Conservation (phyloP, 1,140 invertebrate species). For the Lasaia peninsularis region DNA sequence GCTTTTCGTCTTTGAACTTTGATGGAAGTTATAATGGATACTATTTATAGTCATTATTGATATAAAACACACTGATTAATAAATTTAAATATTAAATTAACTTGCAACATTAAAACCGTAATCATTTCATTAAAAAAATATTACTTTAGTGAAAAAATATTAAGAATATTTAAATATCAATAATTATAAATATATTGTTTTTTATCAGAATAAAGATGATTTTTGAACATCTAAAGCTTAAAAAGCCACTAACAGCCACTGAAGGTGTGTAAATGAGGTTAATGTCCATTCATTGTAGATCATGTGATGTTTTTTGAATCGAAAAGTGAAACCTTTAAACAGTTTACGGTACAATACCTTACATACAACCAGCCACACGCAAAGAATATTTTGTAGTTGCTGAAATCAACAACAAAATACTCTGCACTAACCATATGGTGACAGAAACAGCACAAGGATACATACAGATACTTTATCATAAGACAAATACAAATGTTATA, state of each 20-base stretch:
- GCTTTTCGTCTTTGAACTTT: too few species aligned
- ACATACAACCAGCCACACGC: conserved; percentile 88
- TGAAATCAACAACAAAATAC: conserved; percentile 80
- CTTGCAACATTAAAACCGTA: too few species aligned
- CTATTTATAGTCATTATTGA: too few species aligned
- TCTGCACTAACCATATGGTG: neutral
- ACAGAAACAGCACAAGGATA: neutral
- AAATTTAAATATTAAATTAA: too few species aligned
- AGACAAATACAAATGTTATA: too few species aligned
- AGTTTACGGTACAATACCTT: conserved; percentile 80
- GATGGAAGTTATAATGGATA: too few species aligned
- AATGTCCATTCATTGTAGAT: conserved; percentile 66
- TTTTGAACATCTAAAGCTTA: conserved; percentile 17
- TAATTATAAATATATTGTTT: too few species aligned
- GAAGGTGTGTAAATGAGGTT: conserved; percentile 46
- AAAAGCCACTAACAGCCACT: conserved; percentile 44
- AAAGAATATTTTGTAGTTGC: conserved; percentile 87
- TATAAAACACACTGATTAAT: too few species aligned
- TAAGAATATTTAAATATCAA: neutral
- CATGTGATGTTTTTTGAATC: conserved; percentile 64
- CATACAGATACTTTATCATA: neutral
- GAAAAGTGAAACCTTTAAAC: conserved; percentile 65
- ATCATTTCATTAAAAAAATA: too few species aligned
- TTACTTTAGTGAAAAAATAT: too few species aligned
- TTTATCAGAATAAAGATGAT: neutral